phyloP scores from a whole-genome alignment of 2,888 invertebrate genomes.

The Sesamia inferens region DNA sequence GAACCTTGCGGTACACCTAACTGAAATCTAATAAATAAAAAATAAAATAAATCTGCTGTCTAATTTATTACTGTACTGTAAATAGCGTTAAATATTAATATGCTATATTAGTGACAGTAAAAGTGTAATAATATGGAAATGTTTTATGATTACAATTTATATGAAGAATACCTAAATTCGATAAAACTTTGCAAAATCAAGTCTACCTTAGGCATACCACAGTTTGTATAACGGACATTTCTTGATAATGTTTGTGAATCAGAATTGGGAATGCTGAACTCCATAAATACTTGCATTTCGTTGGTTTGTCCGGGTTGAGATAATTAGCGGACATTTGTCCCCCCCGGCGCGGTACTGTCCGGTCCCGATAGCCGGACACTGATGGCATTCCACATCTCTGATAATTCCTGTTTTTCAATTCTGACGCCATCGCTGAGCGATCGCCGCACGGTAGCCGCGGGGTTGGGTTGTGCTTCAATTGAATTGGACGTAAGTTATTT shows the following conservation, averaged over 20 bases:
- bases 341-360: slow-evolving; percentile 58
- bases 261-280: not conserved
- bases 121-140: no score
- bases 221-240: not conserved
- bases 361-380: slow-evolving; percentile 55
- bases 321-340: slow-evolving; percentile 73
- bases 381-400: slow-evolving; percentile 64
- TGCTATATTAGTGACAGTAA: no score
- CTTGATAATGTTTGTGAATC: not conserved
- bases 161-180: no score
- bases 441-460: slow-evolving; percentile 51
- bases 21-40: no score
- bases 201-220: no score
- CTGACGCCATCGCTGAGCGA: slow-evolving; percentile 38
- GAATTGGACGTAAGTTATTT: slow-evolving; percentile 43
- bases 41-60: no score
- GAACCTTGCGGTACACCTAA: no score
- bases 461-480: slow-evolving; percentile 44
- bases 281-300: not conserved
- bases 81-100: no score
- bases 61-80: no score
- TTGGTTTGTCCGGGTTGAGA: slow-evolving; percentile 29
- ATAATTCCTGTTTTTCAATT: slow-evolving; percentile 73
- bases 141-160: no score
- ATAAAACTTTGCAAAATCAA: no score